A percentile compares a stretch with the other conserved stretches of the same genome.
phyloP scores from a whole-genome alignment of 1,140 invertebrate genomes.

The Tetramorium simillimum region DNA sequence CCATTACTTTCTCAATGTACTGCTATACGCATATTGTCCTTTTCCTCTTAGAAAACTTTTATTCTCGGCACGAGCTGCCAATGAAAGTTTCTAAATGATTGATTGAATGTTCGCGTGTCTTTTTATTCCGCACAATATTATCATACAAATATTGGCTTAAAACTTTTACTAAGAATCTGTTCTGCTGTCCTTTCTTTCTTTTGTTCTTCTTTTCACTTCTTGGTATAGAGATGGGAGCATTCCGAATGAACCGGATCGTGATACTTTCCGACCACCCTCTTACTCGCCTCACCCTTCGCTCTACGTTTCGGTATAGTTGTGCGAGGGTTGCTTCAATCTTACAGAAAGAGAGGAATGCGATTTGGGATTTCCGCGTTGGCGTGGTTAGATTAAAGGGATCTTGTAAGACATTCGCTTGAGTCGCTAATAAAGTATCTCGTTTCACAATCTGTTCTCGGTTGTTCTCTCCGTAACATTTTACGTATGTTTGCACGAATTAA shows the following conservation, averaged over 20 bases:
- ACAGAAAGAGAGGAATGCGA: conserved; percentile 54
- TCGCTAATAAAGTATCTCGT: conserved; percentile 50
- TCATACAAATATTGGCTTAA: conserved; percentile 50
- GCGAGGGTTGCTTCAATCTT: conserved; percentile 33
- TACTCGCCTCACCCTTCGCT: background rate
- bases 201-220: background rate
- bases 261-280: conserved; percentile 49
- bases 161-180: conserved; percentile 7
- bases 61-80: background rate
- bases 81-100: background rate
- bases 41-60: conserved; percentile 29
- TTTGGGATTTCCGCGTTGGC: conserved; percentile 44
- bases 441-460: conserved; percentile 8
- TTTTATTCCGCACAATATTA: background rate
- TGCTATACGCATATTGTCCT: background rate
- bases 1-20: background rate
- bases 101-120: conserved; percentile 13
- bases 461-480: background rate
- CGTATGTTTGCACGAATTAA: conserved; percentile 1
- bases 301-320: background rate
- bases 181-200: background rate
- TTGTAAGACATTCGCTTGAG: conserved; percentile 51
- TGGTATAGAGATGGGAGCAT: background rate
- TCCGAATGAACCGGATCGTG: conserved; percentile 32
- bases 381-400: conserved; percentile 51